Evolutionary conservation across 2,113 vertebrate genomes (phyloP).

Genomic region (Psephotus haematonotus): DNA sequence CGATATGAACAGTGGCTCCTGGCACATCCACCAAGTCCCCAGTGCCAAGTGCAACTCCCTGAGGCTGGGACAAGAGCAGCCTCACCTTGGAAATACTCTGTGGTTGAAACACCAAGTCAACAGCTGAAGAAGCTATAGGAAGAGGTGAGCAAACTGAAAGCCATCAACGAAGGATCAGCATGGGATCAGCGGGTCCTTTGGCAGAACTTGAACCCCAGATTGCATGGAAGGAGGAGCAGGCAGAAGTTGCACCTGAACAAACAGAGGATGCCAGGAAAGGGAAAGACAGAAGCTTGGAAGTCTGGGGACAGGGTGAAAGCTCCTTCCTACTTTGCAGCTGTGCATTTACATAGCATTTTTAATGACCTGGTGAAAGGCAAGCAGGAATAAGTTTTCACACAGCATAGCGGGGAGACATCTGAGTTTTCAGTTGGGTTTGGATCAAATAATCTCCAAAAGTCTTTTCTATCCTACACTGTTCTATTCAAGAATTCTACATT

Average conservation of each 20-base stretch:
- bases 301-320: neutral
- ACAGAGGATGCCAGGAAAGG: neutral
- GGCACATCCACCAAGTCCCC: neutral
- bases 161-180: neutral
- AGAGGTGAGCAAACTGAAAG: neutral
- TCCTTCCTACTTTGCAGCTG: neutral
- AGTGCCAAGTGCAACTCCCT: neutral
- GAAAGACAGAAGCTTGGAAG: neutral
- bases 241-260: neutral
- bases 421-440: neutral
- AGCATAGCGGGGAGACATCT: neutral
- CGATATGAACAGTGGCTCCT: neutral
- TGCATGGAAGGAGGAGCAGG: neutral
- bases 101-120: neutral
- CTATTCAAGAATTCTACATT: neutral
- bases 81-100: neutral
- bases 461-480: neutral
- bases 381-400: neutral
- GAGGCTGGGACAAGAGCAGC: neutral
- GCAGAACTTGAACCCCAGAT: neutral
- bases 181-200: accelerated
- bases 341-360: neutral
- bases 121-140: neutral
- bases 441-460: neutral
- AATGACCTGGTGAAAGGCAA: neutral